Percentiles rank a stretch among this genome's conserved stretches.
Evolutionary conservation across 1,140 invertebrate species (phyloP).

Genomic region (Aphaenogaster rudis): DNA sequence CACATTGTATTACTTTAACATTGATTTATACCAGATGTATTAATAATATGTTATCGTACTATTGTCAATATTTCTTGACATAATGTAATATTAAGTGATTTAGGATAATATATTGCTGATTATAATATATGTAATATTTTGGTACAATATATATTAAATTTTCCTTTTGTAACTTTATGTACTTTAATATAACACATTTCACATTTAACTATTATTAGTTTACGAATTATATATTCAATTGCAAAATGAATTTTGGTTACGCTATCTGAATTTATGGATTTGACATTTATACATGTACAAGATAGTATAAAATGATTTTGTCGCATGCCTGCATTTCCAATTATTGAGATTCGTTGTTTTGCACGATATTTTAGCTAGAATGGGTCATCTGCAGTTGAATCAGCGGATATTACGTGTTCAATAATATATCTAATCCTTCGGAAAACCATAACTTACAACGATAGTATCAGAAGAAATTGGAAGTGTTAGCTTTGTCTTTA

Average conservation of each 20-base stretch:
- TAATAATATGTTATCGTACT: background rate
- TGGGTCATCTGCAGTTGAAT: background rate
- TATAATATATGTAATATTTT: background rate
- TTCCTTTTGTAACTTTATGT: background rate
- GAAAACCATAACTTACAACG: slow-evolving; percentile 40
- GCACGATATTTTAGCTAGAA: background rate
- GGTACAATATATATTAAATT: background rate
- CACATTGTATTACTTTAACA: background rate
- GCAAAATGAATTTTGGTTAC: background rate
- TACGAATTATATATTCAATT: background rate
- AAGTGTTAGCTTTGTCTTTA: slow-evolving; percentile 42
- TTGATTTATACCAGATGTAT: background rate
- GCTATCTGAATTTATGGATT: background rate
- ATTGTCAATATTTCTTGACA: slow-evolving; percentile 3
- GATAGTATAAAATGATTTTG: background rate
- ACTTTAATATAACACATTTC: background rate
- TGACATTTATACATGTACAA: background rate
- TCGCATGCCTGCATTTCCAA: slow-evolving; percentile 2
- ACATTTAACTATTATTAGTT: slow-evolving; percentile 8
- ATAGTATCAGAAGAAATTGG: slow-evolving; percentile 5
- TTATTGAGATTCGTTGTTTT: slow-evolving; percentile 4
- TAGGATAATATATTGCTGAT: background rate
- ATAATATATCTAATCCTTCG: slow-evolving; percentile 12
- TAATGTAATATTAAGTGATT: slow-evolving; percentile 1
- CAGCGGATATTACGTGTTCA: slow-evolving; percentile 7